Evolutionary conservation across 2,113 vertebrate genomes (phyloP).

Genomic region (Chelonoidis abingdonii): DNA sequence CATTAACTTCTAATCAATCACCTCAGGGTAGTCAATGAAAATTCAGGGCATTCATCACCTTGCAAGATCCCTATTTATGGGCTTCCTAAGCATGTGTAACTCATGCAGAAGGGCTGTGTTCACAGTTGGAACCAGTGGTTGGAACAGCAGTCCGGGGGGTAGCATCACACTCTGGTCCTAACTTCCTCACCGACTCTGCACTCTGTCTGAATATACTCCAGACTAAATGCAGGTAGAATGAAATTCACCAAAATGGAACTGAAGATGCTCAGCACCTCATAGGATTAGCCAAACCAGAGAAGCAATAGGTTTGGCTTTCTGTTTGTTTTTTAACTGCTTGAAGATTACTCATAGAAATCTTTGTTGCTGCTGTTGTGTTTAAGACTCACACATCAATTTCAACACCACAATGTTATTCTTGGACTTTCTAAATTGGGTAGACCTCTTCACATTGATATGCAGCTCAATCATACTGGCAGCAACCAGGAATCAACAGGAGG

Average conservation of each 20-base stretch:
- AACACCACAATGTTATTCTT: constrained; percentile 15
- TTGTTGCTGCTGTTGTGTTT: neutral
- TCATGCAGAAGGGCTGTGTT: neutral
- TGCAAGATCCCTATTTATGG: neutral
- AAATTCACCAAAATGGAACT: neutral
- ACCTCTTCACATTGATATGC: constrained; percentile 35
- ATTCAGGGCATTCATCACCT: neutral
- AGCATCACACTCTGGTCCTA: neutral
- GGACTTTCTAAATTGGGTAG: constrained; percentile 45
- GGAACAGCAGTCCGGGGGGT: neutral
- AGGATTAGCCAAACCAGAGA: neutral
- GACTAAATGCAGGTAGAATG: neutral
- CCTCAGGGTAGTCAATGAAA: neutral
- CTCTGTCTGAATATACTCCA: neutral
- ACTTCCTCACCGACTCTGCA: neutral
- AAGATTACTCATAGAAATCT: neutral
- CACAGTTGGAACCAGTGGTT: neutral
- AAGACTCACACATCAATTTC: neutral
- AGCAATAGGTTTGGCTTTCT: neutral
- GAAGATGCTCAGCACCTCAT: neutral
- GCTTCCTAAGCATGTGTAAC: neutral
- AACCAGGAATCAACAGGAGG: constrained; percentile 69
- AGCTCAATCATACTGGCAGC: constrained; percentile 68
- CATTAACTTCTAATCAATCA: neutral
- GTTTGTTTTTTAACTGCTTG: neutral